Conservation (phyloP, 2,797 vertebrate genomes). For the Fringilla coelebs region DNA sequence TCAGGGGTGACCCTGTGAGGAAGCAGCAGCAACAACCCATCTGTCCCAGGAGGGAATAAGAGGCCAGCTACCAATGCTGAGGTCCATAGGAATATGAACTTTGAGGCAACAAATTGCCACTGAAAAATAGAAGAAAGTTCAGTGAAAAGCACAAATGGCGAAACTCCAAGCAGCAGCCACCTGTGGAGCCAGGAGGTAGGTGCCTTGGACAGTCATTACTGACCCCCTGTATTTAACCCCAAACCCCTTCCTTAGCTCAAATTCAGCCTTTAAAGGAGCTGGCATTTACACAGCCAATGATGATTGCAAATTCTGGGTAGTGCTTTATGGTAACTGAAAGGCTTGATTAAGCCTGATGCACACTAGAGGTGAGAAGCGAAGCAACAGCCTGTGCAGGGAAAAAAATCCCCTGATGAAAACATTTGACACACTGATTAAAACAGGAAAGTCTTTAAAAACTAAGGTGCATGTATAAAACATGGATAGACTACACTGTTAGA, state of each 20-base stretch:
- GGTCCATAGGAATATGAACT: neutral
- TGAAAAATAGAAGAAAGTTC: neutral
- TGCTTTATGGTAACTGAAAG: neutral
- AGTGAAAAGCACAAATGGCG: neutral
- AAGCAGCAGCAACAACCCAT: neutral
- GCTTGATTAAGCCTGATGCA: neutral
- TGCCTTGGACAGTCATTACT: neutral
- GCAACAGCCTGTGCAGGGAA: accelerated
- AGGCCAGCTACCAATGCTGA: neutral
- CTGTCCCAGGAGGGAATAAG: neutral
- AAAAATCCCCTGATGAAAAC: neutral
- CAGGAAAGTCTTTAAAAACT: neutral
- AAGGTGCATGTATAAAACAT: neutral
- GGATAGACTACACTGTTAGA: neutral
- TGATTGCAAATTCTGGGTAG: neutral
- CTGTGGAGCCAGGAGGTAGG: neutral
- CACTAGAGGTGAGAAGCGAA: neutral
- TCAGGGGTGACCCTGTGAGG: neutral
- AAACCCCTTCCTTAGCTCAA: neutral
- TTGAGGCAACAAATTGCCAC: neutral
- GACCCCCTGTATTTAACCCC: neutral
- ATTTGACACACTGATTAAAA: neutral
- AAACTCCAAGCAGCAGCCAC: neutral
- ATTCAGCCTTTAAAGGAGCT: neutral
- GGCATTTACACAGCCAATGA: neutral